Conservation (phyloP, 2,888 invertebrate genomes). For the Muscina levida region DNA sequence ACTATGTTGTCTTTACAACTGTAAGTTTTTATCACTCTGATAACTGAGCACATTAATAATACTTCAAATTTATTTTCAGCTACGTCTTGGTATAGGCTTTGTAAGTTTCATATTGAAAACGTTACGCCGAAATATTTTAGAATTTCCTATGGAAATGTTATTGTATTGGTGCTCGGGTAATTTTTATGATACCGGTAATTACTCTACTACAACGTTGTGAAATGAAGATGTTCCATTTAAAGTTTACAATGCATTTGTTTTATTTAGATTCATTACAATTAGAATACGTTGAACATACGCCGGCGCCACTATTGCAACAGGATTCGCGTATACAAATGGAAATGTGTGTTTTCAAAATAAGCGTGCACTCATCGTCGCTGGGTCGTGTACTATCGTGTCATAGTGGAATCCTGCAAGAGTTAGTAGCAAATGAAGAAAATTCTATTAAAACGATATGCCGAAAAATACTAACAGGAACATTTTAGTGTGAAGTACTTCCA, state of each 20-base stretch:
- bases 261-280: constrained; percentile 69
- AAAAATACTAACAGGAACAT: constrained; percentile 59
- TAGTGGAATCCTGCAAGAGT: constrained; percentile 70
- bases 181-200: constrained; percentile 74
- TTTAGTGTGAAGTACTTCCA: constrained; percentile 29
- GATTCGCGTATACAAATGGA: constrained; percentile 53
- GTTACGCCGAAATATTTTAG: constrained; percentile 73
- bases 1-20: constrained; percentile 78
- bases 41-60: background rate
- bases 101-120: constrained; percentile 71
- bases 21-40: constrained; percentile 69
- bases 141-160: constrained; percentile 74
- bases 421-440: constrained; percentile 66
- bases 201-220: background rate
- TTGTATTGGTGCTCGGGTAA: constrained; percentile 73
- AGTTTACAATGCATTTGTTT: constrained; percentile 10
- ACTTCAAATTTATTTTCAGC: constrained; percentile 65
- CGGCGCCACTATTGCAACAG: constrained; percentile 61
- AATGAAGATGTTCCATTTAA: background rate
- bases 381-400: constrained; percentile 69
- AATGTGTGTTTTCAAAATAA: constrained; percentile 69
- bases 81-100: constrained; percentile 70
- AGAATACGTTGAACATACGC: constrained; percentile 64
- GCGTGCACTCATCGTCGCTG: constrained; percentile 69
- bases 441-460: constrained; percentile 53